A percentile compares a stretch with the other conserved stretches of the same genome.
phyloP scores from a whole-genome alignment of 2,888 invertebrate species.

The Cerceris ruficornis region DNA sequence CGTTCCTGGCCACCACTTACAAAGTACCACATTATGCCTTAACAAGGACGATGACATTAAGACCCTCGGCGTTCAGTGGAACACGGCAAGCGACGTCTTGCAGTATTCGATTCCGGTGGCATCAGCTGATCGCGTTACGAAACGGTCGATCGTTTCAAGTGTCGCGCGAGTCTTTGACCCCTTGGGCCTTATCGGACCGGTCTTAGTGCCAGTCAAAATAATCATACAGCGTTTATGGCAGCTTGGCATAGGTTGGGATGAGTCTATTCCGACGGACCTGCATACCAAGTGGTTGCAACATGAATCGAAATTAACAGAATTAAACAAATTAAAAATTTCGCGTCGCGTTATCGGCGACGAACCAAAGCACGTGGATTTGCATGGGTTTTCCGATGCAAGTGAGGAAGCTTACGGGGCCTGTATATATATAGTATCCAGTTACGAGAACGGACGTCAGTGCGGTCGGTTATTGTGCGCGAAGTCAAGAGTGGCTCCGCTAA shows the following conservation, averaged over 20 bases:
- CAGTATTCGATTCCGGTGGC: slow-evolving; percentile 16
- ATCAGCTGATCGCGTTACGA: slow-evolving; percentile 15
- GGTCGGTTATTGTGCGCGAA: background rate
- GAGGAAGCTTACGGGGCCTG: background rate
- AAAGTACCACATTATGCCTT: background rate
- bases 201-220: slow-evolving; percentile 32
- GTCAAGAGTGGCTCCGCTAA: background rate
- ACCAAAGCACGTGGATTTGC: background rate
- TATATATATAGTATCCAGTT: background rate
- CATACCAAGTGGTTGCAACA: slow-evolving; percentile 1
- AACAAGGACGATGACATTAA: slow-evolving; percentile 21
- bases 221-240: slow-evolving; percentile 28
- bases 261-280: slow-evolving; percentile 25
- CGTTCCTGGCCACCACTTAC: background rate
- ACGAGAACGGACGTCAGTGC: too few species aligned
- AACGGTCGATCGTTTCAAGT: slow-evolving; percentile 26
- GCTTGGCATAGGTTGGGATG: slow-evolving; percentile 53
- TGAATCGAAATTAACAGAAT: background rate
- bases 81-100: slow-evolving; percentile 12
- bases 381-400: slow-evolving; percentile 9
- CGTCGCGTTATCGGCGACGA: background rate
- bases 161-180: slow-evolving; percentile 49
- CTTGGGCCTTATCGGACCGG: slow-evolving; percentile 47
- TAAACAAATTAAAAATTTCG: slow-evolving; percentile 23
- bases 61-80: slow-evolving; percentile 31